Evolutionary conservation across 1,140 invertebrate species (phyloP), one percentile per base, ranked within the genome.

Genomic region (Drosophila kepulauana): DNA sequence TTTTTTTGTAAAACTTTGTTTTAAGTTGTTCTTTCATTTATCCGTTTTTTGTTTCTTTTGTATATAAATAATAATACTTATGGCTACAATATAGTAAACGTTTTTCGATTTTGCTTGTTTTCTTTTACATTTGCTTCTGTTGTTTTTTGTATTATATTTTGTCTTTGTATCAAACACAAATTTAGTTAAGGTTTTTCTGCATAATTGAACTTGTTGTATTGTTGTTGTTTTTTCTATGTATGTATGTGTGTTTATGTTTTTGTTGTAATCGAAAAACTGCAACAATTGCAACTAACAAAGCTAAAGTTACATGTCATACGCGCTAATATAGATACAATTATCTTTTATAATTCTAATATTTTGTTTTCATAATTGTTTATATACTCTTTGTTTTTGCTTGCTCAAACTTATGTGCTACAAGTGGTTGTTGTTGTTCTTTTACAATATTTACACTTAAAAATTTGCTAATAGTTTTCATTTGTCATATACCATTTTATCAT

Each of bases 1-100:
- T 81, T 75, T 64, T 84, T 89, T 85, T 89, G 80, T 89, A 89
- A 89, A 89, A 89, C 85, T 89, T 89, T 89, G 85, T 89, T 89
- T 89, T 89, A 89, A 89, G 78, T 89, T 88, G 71, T 84, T 81
- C 70, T 88, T 49, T 85, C 73, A 59, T 68, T 68, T 86, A 65
- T 86, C 58, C 43, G 33, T 68, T 67, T 82, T 72, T 51, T 79
- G 81, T 78, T 77, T 89, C 68, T 71, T 65, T 45, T 78, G 81
- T 89, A 85, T 89, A 89, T 89, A 89, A 89, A 89, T 89, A 89
- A 89, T 89, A 89, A 89, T 89, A 89, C 85, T 89, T 89, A 89
- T 81, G 72, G 81, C 85, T 89, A 85, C 67, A 89, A 85, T 81
- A 85, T 89, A 89, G 85, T 88, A 88, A 88, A 88, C 84, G 80